phyloP scores from a whole-genome alignment of 2,797 vertebrate species.

The Caiman crocodilus region DNA sequence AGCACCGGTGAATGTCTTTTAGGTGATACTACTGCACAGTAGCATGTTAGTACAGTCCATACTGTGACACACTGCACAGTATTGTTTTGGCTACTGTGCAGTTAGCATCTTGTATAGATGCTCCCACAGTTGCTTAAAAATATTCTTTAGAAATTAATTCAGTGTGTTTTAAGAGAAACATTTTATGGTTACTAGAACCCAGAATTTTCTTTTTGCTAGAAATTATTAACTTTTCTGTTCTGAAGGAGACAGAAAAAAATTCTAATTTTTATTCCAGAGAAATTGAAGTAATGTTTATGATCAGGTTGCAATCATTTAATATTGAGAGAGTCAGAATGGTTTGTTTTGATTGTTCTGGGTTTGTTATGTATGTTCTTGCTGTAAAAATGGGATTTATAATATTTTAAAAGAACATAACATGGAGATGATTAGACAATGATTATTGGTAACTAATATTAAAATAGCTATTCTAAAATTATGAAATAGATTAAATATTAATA shows the following conservation, averaged over 20 bases:
- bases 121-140: neutral
- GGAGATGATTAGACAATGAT: neutral
- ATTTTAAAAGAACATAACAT: neutral
- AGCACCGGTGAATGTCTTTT: too few relatives aligned
- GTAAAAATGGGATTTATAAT: neutral
- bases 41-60: too few relatives aligned
- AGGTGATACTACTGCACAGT: too few relatives aligned
- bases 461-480: neutral
- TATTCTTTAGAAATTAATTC: neutral
- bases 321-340: neutral
- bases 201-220: neutral
- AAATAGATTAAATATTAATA: too few relatives aligned
- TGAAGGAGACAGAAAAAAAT: neutral
- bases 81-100: too few relatives aligned
- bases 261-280: neutral
- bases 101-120: neutral
- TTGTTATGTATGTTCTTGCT: neutral
- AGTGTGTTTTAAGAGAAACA: neutral
- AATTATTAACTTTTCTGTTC: constrained; percentile 10
- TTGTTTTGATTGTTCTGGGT: constrained; percentile 1
- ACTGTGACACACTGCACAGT: too few relatives aligned
- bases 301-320: neutral
- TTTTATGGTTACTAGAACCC: neutral
- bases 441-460: neutral
- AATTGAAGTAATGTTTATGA: neutral